Percentiles rank a stretch among this genome's conserved stretches.
phyloP scores from a whole-genome alignment of 37 sponge, comb jelly and placozoan genomes.

The Cladorhizidae sp. region DNA sequence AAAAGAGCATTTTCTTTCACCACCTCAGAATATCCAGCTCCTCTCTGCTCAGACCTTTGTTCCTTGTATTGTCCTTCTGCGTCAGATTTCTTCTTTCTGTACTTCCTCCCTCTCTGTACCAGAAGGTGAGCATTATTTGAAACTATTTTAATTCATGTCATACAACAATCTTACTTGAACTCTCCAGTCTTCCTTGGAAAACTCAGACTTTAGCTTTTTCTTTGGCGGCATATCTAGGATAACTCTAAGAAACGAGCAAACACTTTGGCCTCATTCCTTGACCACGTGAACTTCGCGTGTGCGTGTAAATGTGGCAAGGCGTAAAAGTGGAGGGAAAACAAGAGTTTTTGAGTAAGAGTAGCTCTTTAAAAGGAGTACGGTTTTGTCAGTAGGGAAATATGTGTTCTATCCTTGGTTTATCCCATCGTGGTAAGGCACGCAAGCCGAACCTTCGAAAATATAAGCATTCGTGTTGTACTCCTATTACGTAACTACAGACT shows the following conservation, averaged over 20 bases:
- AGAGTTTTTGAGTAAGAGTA: no score
- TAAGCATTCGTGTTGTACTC: no score
- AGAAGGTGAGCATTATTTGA: background rate
- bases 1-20: conserved; percentile 76
- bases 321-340: no score
- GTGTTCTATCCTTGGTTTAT: no score
- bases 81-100: conserved; percentile 1
- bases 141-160: background rate
- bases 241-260: no score
- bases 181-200: conserved; percentile 1
- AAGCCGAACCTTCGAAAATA: no score
- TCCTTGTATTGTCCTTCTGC: conserved; percentile 3
- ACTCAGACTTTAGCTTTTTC: conserved; percentile 4
- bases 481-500: no score
- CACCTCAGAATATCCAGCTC: conserved; percentile 55
- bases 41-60: conserved; percentile 12
- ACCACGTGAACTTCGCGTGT: background rate
- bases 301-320: no score
- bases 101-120: background rate
- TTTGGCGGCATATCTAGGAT: conserved; percentile 13
- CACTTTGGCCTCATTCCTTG: no score
- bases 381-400: no score
- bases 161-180: background rate
- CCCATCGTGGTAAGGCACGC: no score
- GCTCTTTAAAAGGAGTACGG: no score